Evolutionary conservation across 2,888 invertebrate species (phyloP).

Genomic region (Synergus umbraculus): DNA sequence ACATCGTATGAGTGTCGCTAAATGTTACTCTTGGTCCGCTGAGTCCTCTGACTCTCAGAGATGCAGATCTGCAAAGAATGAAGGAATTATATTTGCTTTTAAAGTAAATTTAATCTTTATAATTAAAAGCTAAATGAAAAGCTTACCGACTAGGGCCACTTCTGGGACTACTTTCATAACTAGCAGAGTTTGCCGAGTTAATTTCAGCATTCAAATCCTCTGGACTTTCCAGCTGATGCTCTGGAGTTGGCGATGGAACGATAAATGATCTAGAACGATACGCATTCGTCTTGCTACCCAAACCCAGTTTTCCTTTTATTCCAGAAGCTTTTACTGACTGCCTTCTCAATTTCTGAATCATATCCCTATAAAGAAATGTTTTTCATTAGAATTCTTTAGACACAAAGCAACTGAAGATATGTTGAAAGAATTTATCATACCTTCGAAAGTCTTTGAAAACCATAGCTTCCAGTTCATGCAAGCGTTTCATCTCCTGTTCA

Average conservation of each 20-base stretch:
- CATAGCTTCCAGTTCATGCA: slow-evolving; percentile 95
- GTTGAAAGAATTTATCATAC: slow-evolving; percentile 70
- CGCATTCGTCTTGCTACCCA: slow-evolving; percentile 81
- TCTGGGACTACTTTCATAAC: slow-evolving; percentile 86
- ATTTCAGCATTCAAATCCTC: slow-evolving; percentile 72
- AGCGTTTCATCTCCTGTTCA: slow-evolving; percentile 92
- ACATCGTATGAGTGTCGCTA: slow-evolving; percentile 81
- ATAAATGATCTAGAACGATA: slow-evolving; percentile 89
- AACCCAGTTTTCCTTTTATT: slow-evolving; percentile 88
- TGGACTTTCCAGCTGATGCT: slow-evolving; percentile 80
- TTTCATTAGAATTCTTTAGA: neutral
- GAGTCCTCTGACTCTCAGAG: slow-evolving; percentile 80
- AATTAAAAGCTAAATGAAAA: slow-evolving; percentile 16
- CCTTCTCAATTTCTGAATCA: slow-evolving; percentile 92
- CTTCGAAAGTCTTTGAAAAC: slow-evolving; percentile 95
- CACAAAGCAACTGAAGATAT: neutral
- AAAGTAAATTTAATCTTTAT: neutral
- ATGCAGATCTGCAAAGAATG: slow-evolving; percentile 80
- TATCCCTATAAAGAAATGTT: slow-evolving; percentile 83
- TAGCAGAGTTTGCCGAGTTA: slow-evolving; percentile 79
- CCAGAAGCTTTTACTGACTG: slow-evolving; percentile 90
- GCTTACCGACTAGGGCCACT: slow-evolving; percentile 81
- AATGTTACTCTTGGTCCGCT: slow-evolving; percentile 81
- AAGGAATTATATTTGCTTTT: neutral
- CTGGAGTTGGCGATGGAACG: slow-evolving; percentile 83